Evolutionary conservation across 2,888 invertebrate species (phyloP), one percentile per base, ranked within the genome.

Genomic region (Agapostemon virescens): DNA sequence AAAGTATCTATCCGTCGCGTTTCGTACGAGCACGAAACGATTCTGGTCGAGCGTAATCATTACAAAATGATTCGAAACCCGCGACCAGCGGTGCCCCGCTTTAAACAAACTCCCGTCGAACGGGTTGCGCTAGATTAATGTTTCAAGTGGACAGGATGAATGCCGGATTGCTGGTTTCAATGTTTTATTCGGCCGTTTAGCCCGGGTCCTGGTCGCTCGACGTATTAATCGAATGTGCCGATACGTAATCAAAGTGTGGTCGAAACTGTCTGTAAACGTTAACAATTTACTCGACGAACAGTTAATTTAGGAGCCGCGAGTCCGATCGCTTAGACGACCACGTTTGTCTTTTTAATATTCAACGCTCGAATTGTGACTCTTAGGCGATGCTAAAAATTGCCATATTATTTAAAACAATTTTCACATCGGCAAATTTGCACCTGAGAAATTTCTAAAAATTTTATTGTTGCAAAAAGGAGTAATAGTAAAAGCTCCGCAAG

Each of bases 221-320:
- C 45, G 68, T 70, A 77, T 77, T 84, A 83, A 81, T 84, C 75
- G 63, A 67, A 23, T 70, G 68, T n/a, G 49, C 66, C 69, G 71
- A 77, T 64, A 45, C 68, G 72, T 64, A 79, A 83, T 84, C 79
- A 71, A 74, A 75, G 70, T 52, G 73, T 36, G 75, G 77, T 68
- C 75, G 13, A 36, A 2, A 42, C 58, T 26, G 55, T 36, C 64
- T 52, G 67, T 58, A 72, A 58, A 75, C 70, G 83, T 86, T 84
- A 84, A 86, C 88, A 86, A 82, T 88, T 86, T 74, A 67, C 64
- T 69, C 82, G 74, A 88, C 86, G 83, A 86, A 85, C 82, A 78
- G 81, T 78, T 84, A 82, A 85, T 83, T 84, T 82, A 73, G 71
- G 74, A 74, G n/a, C 55, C 68, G 20, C 40, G 58, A 52, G 77